Evolutionary conservation across 2,888 invertebrate genomes (phyloP).

Genomic region (Leptinotarsa haldemani): DNA sequence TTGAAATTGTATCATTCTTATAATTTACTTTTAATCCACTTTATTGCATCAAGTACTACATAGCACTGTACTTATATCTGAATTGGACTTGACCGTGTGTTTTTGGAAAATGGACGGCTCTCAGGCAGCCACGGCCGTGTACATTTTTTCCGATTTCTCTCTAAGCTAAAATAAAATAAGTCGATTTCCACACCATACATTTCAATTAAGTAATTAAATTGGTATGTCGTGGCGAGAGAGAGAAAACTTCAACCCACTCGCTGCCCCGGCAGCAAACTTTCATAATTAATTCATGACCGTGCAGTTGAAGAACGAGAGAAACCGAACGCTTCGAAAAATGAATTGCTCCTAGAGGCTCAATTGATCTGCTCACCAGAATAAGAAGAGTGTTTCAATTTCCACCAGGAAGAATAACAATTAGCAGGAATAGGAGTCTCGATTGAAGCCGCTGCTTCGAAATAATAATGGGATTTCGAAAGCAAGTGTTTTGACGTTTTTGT

Average conservation of each 20-base stretch:
- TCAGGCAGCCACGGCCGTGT: too few relatives aligned
- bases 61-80: too few relatives aligned
- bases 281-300: neutral
- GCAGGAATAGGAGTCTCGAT: neutral
- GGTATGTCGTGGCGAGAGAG: too few relatives aligned
- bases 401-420: conserved; percentile 7
- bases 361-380: neutral
- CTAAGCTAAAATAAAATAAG: neutral
- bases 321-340: neutral
- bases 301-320: neutral
- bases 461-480: too few relatives aligned
- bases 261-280: neutral
- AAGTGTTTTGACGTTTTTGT: too few relatives aligned
- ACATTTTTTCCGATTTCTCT: too few relatives aligned
- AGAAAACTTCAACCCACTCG: too few relatives aligned
- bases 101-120: too few relatives aligned
- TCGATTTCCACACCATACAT: neutral
- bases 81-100: too few relatives aligned
- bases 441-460: neutral
- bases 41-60: too few relatives aligned
- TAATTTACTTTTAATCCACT: too few relatives aligned
- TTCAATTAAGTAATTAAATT: neutral
- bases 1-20: too few relatives aligned
- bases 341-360: neutral
- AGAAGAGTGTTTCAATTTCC: conserved; percentile 1